Conservation (phyloP, 2,113 vertebrate species). For the Salvelinus alpinus region DNA sequence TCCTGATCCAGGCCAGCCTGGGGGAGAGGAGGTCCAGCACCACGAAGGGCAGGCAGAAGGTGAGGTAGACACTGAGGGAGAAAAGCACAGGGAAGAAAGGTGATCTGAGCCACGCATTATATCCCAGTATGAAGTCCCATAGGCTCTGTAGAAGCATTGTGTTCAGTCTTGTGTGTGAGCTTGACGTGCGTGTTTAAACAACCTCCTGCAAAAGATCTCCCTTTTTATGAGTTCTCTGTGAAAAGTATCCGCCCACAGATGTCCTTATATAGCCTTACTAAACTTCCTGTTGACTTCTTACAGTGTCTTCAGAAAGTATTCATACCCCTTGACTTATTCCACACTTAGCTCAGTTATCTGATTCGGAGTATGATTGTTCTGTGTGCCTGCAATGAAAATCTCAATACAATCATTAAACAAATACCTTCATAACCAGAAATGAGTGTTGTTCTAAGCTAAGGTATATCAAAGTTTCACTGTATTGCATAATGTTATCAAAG, state of each 20-base stretch:
- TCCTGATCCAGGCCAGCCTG: slow-evolving; percentile 66
- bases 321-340: no score
- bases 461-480: no score
- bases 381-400: no score
- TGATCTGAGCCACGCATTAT: slow-evolving; percentile 67
- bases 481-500: no score
- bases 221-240: background rate
- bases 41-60: slow-evolving; percentile 83
- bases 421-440: no score
- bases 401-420: no score
- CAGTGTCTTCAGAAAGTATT: no score
- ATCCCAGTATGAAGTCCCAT: slow-evolving; percentile 73
- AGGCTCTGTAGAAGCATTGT: slow-evolving; percentile 76
- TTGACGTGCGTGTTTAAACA: background rate
- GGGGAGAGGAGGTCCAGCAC: slow-evolving; percentile 77
- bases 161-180: background rate
- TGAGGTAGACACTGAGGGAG: slow-evolving; percentile 78
- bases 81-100: slow-evolving; percentile 84
- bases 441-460: background rate
- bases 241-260: background rate
- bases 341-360: no score
- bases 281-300: background rate
- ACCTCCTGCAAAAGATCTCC: background rate
- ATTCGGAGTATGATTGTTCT: no score
- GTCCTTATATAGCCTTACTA: background rate